A percentile compares a stretch with the other conserved stretches of the same genome.
Evolutionary conservation across 2,113 vertebrate genomes (phyloP).

Genomic region (Pholis gunnellus): DNA sequence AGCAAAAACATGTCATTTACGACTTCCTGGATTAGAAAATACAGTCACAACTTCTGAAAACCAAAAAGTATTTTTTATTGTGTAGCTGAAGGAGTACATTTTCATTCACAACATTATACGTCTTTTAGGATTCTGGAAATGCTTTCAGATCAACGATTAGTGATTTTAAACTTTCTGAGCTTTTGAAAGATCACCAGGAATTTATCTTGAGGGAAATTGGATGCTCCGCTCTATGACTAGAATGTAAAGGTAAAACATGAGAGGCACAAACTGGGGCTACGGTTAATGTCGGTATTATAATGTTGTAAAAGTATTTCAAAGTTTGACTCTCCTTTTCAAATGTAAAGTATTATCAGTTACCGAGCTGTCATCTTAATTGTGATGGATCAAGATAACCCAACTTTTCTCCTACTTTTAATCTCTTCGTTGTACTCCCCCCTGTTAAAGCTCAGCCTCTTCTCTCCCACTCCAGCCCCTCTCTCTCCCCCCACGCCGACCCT

Average conservation of each 20-base stretch:
- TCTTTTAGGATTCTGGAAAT: background rate
- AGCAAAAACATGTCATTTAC: background rate
- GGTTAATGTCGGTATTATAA: background rate
- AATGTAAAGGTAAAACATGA: background rate
- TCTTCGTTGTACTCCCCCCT: slow-evolving; percentile 24
- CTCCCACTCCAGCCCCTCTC: slow-evolving; percentile 23
- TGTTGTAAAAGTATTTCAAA: background rate
- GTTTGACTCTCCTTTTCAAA: slow-evolving; percentile 9
- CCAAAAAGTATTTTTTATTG: background rate
- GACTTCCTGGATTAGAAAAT: background rate
- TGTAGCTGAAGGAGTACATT: background rate
- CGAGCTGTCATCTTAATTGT: slow-evolving; percentile 31
- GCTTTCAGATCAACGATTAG: background rate
- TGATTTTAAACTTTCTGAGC: background rate
- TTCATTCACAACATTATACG: background rate
- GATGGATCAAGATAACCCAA: slow-evolving; percentile 40
- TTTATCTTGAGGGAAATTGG: background rate
- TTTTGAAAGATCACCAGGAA: background rate
- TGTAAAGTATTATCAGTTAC: slow-evolving; percentile 29
- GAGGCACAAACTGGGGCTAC: background rate
- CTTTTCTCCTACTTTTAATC: slow-evolving; percentile 32
- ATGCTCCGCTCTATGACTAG: background rate
- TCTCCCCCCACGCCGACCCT: slow-evolving; percentile 5
- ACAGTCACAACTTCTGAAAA: background rate
- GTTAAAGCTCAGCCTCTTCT: slow-evolving; percentile 43